Conservation (phyloP, 1,140 invertebrate species). For the Drosophila melanica region DNA sequence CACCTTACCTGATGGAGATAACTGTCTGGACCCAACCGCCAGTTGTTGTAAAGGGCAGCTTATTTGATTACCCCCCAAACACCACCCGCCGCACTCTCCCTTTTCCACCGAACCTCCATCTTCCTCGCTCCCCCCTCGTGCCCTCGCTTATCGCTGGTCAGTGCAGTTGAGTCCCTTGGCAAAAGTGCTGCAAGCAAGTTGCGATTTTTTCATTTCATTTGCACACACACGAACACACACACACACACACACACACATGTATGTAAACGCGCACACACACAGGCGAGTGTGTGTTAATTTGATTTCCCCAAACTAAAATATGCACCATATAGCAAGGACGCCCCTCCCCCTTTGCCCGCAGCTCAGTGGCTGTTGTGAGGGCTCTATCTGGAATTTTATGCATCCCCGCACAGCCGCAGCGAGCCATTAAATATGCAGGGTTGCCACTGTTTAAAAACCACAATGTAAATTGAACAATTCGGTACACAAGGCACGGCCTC, state of each 20-base stretch:
- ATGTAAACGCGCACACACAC: no score
- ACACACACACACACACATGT: not conserved
- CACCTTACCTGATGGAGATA: not conserved
- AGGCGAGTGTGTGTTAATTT: slow-evolving; percentile 24
- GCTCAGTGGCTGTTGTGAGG: not conserved
- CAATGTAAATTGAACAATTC: slow-evolving; percentile 38
- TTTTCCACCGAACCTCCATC: not conserved
- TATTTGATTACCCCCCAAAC: not conserved
- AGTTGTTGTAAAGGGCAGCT: slow-evolving; percentile 5
- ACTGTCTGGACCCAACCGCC: slow-evolving; percentile 1
- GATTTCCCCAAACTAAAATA: slow-evolving; percentile 33
- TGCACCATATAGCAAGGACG: not conserved
- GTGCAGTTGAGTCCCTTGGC: slow-evolving; percentile 8
- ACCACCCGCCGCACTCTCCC: not conserved
- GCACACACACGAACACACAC: not conserved
- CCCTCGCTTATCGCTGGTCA: not conserved
- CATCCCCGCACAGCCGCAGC: slow-evolving; percentile 31
- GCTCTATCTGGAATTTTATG: slow-evolving; percentile 31
- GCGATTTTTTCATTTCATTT: slow-evolving; percentile 37
- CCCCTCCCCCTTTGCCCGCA: not conserved
- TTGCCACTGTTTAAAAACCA: slow-evolving; percentile 41
- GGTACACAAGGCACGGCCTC: slow-evolving; percentile 6
- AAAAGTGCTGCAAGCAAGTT: slow-evolving; percentile 7
- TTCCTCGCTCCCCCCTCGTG: no score
- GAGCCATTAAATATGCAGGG: slow-evolving; percentile 43